Evolutionary conservation across 2,888 invertebrate genomes (phyloP).

Genomic region (Sarcophaga caerulescens): DNA sequence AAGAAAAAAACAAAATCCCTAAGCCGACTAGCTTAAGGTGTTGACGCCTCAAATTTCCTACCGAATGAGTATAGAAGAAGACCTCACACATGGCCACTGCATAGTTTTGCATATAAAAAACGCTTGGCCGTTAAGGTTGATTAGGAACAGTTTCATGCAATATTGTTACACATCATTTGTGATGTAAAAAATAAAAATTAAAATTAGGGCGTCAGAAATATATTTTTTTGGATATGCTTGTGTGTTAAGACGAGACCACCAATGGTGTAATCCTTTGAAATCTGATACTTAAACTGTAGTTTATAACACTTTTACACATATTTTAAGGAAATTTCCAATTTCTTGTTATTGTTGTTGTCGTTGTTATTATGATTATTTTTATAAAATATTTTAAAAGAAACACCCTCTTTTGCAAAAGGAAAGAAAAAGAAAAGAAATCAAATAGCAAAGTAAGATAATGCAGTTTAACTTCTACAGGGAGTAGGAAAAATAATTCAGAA

Average conservation of each 20-base stretch:
- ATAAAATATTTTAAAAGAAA: slow-evolving; percentile 15
- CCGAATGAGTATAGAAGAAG: slow-evolving; percentile 68
- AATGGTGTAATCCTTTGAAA: slow-evolving; percentile 54
- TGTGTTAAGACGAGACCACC: slow-evolving; percentile 41
- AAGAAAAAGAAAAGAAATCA: too few species aligned
- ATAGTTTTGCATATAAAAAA: slow-evolving; percentile 41
- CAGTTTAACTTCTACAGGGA: too few species aligned
- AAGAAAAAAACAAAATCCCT: slow-evolving; percentile 59
- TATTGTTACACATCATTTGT: slow-evolving; percentile 13
- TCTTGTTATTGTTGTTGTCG: not conserved
- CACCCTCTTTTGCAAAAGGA: not conserved
- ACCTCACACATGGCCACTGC: slow-evolving; percentile 74
- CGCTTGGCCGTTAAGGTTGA: not conserved
- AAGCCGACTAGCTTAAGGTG: slow-evolving; percentile 77
- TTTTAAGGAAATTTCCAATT: slow-evolving; percentile 54
- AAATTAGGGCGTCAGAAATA: slow-evolving; percentile 53
- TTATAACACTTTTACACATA: slow-evolving; percentile 73
- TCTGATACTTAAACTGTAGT: slow-evolving; percentile 69
- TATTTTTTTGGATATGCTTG: not conserved
- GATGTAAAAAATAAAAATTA: not conserved
- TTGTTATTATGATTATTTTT: slow-evolving; percentile 4
- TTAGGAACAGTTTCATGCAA: slow-evolving; percentile 2
- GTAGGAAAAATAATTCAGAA: too few species aligned
- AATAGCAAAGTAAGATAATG: too few species aligned
- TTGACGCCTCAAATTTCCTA: slow-evolving; percentile 79